Evolutionary conservation across 2,888 invertebrate genomes (phyloP), one percentile per base, ranked within the genome.

Genomic region (Mythimna lalbum): DNA sequence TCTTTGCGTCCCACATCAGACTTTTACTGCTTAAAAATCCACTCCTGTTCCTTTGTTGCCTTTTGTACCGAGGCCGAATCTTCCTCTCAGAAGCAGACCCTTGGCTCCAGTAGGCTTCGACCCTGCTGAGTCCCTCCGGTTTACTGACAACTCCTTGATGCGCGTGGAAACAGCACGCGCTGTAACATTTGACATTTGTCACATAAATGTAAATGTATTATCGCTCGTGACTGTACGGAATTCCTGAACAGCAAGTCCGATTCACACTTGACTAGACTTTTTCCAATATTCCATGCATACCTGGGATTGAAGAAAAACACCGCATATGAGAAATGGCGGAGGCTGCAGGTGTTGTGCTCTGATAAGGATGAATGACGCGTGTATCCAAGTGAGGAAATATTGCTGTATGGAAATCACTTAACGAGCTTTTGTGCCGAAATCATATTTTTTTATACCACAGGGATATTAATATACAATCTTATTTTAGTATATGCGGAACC

Each of bases 221-320:
- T 19, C 19, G 12, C 5, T n/a, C 33, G 14, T n/a, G 6, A 6
- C 33, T 33, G 1, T 4, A 62, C 31, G 10, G 31, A 73, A 56
- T 17, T 31, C 5, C 12, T 4, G 0, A 1, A 23, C 5, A 7
- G 9, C 17, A 4, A 39, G 9, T 1, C 1, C 21, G 0, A n/a
- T 19, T 59, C 39, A 1, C 1, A 6, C 50, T 72, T 65, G 2
- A 0, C 43, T 19, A 10, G 10, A 6, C 70, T 79, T 53, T 39
- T 53, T 0, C 50, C 47, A 63, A 78, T 78, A 67, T 67, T 64
- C 27, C 53, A 64, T 53, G 52, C 36, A 60, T 49, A 62, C 52
- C 56, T 56, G 52, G 12, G 57, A 81, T 76, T 56, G 52, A 78
- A 80, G 61, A 43, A 80, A 67, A 80, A 78, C 57, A 76, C 64